phyloP scores from a whole-genome alignment of 2,888 invertebrate genomes.

The Pachymerium ferrugineum region DNA sequence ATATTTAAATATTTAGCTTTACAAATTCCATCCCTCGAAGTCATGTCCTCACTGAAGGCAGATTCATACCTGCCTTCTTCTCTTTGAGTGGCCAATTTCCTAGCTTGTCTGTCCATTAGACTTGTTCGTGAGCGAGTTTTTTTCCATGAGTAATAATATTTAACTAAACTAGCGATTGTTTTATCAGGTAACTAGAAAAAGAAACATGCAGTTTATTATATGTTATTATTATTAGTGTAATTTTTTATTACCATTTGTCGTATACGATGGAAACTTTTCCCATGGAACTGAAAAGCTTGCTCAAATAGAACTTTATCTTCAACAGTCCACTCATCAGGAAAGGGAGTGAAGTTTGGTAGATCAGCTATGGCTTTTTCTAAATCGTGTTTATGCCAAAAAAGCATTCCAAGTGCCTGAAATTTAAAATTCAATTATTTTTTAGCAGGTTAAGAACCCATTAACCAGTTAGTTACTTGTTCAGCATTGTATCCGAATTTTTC shows the following conservation, averaged over 20 bases:
- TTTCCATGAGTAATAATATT: constrained; percentile 98
- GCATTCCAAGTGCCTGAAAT: constrained; percentile 79
- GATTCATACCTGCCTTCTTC: constrained; percentile 72
- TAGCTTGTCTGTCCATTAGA: constrained; percentile 81
- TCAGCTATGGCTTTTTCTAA: constrained; percentile 85
- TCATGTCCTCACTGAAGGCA: too few relatives aligned
- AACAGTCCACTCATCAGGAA: constrained; percentile 96
- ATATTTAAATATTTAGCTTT: too few relatives aligned
- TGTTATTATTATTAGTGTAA: background rate
- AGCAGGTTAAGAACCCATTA: background rate
- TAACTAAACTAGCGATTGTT: constrained; percentile 89
- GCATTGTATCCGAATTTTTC: constrained; percentile 97
- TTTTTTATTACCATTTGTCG: constrained; percentile 77
- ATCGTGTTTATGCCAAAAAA: constrained; percentile 98
- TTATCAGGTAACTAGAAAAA: constrained; percentile 80
- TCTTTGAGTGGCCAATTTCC: constrained; percentile 61
- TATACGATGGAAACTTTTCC: constrained; percentile 95
- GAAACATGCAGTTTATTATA: background rate
- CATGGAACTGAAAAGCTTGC: constrained; percentile 96
- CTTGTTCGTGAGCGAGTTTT: constrained; percentile 87
- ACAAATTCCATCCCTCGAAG: too few relatives aligned
- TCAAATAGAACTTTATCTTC: constrained; percentile 98
- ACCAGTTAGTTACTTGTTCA: constrained; percentile 61
- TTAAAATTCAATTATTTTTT: background rate
- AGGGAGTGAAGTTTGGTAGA: constrained; percentile 92